Percentiles rank a stretch among this genome's conserved stretches.
Conservation (phyloP, 2,113 vertebrate genomes). For the Regulus satrapa region DNA sequence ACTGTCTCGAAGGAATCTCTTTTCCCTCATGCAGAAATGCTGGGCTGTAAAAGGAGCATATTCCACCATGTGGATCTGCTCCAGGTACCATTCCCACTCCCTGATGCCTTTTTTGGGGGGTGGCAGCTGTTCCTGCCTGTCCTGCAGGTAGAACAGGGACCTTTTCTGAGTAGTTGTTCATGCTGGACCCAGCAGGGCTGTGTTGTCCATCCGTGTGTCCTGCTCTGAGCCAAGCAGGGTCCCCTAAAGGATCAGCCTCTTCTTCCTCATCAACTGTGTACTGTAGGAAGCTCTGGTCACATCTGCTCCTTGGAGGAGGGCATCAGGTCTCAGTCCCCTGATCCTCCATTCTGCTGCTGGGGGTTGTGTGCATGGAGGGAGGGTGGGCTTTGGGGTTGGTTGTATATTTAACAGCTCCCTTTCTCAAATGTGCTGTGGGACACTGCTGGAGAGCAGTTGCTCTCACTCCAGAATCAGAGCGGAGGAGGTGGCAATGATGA, state of each 20-base stretch:
- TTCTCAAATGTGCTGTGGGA: neutral
- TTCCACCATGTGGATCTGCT: neutral
- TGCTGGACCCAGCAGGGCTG: neutral
- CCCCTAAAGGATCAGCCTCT: neutral
- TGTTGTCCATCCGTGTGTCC: neutral
- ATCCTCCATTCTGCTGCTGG: neutral
- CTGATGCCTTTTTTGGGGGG: neutral
- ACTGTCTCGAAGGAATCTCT: neutral
- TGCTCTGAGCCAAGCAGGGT: fast-evolving
- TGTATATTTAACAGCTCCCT: neutral
- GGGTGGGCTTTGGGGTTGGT: neutral
- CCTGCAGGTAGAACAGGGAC: neutral
- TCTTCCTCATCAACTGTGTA: neutral
- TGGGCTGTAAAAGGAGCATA: neutral
- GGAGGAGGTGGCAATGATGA: neutral
- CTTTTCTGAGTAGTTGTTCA: neutral
- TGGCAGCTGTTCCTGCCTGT: neutral
- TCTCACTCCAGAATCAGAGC: neutral
- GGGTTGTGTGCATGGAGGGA: neutral
- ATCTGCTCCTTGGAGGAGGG: neutral
- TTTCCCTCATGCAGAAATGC: neutral
- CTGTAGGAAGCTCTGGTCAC: neutral
- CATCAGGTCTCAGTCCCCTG: neutral
- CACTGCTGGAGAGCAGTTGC: neutral
- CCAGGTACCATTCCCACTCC: neutral